Evolutionary conservation across 2,113 vertebrate genomes (phyloP).

Genomic region (Pagrus major): DNA sequence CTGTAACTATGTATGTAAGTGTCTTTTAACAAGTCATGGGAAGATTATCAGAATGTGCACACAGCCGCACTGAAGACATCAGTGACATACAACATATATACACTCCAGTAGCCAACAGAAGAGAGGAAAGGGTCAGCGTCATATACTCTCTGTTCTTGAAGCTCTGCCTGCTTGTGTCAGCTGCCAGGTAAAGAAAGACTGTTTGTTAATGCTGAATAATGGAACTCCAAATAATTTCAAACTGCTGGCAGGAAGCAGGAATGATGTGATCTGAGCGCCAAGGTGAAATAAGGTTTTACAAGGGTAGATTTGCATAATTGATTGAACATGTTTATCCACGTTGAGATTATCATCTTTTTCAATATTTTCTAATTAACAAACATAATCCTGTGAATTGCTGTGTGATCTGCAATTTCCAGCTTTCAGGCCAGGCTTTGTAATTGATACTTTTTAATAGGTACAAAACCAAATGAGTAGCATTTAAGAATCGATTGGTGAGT

Average conservation of each 20-base stretch:
- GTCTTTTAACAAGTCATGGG: too few relatives aligned
- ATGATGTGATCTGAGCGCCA: constrained; percentile 9
- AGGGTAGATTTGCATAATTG: neutral
- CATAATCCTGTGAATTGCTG: constrained; percentile 3
- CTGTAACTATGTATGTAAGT: too few relatives aligned
- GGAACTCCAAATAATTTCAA: neutral
- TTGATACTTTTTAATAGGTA: constrained; percentile 14
- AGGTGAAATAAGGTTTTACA: constrained; percentile 5
- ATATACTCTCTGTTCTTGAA: neutral
- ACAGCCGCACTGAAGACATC: neutral
- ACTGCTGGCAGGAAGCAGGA: neutral
- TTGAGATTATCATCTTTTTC: constrained; percentile 20
- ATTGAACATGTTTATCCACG: constrained; percentile 23
- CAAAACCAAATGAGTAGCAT: constrained; percentile 32
- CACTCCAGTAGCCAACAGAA: neutral
- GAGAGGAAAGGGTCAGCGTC: neutral
- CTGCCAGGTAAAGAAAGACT: neutral
- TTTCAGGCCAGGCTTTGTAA: constrained; percentile 4
- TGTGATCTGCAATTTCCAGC: constrained; percentile 16
- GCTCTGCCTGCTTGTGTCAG: neutral
- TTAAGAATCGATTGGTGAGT: constrained; percentile 37
- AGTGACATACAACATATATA: neutral
- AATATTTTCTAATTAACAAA: constrained; percentile 31
- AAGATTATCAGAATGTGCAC: neutral
- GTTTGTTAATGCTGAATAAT: neutral